phyloP scores from a whole-genome alignment of 2,888 invertebrate species.

The Serripes groenlandicus region DNA sequence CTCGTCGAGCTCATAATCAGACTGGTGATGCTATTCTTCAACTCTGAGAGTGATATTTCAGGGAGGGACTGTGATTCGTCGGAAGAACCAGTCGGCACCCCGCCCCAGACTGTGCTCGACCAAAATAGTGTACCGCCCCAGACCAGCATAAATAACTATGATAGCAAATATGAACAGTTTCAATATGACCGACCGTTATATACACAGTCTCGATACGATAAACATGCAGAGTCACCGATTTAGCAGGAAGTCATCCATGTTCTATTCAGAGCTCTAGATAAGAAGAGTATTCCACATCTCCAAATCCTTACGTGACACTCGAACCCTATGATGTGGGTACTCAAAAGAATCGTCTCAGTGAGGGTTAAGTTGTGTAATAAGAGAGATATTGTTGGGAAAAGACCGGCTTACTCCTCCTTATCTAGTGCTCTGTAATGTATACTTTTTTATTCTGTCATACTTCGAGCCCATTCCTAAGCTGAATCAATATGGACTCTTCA shows the following conservation, averaged over 20 bases:
- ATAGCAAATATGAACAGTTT: slow-evolving; percentile 62
- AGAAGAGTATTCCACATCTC: too few relatives aligned
- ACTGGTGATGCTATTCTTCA: slow-evolving; percentile 75
- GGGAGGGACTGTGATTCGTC: slow-evolving; percentile 44
- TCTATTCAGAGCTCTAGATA: not conserved
- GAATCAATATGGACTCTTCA: too few relatives aligned
- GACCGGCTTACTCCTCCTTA: too few relatives aligned
- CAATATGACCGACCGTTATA: slow-evolving; percentile 60
- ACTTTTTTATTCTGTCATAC: too few relatives aligned
- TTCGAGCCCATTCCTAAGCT: too few relatives aligned
- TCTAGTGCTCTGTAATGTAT: too few relatives aligned
- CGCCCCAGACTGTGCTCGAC: slow-evolving; percentile 45
- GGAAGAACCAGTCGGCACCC: slow-evolving; percentile 20
- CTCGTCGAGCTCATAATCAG: slow-evolving; percentile 79
- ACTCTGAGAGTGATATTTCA: slow-evolving; percentile 75
- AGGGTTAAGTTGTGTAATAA: too few relatives aligned
- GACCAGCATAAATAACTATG: slow-evolving; percentile 11
- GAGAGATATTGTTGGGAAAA: too few relatives aligned
- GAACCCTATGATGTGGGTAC: too few relatives aligned
- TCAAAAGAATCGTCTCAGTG: too few relatives aligned
- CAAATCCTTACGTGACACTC: too few relatives aligned
- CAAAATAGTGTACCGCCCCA: slow-evolving; percentile 29
- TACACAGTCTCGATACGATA: slow-evolving; percentile 35
- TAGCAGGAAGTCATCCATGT: too few relatives aligned
- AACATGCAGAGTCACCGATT: slow-evolving; percentile 61